These are phyloP conservation scores for Bergia puertoricense DNA, from an alignment of 92 coral and sea anemone genomes.

Conservation along the genomic window DNA sequence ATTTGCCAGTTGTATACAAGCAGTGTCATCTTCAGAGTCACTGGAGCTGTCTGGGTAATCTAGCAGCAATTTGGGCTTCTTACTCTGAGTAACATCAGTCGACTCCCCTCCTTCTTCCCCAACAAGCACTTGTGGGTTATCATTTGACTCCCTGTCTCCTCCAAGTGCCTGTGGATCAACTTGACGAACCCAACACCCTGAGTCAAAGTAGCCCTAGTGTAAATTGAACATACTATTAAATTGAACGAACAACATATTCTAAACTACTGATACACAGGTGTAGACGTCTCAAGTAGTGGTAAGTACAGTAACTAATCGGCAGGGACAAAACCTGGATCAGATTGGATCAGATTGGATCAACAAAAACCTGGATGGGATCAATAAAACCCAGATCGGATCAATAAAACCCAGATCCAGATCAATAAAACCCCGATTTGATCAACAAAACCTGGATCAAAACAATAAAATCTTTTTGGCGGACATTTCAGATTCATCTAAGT, in stretches of 20 bases:
- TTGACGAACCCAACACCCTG: conserved; percentile 97
- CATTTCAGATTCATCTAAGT: too few relatives aligned
- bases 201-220: conserved; percentile 80
- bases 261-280: neutral
- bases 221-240: neutral
- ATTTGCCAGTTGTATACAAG: neutral
- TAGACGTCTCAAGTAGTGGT: too few relatives aligned
- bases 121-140: conserved; percentile 28
- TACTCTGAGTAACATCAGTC: conserved; percentile 9
- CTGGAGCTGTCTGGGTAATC: conserved; percentile 81
- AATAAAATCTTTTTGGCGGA: too few relatives aligned
- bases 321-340: too few relatives aligned
- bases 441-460: too few relatives aligned
- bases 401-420: too few relatives aligned
- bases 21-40: conserved; percentile 74
- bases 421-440: too few relatives aligned
- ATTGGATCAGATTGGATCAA: too few relatives aligned
- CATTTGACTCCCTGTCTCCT: neutral
- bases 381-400: too few relatives aligned
- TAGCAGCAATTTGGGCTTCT: conserved; percentile 40
- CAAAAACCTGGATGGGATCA: too few relatives aligned
- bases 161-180: conserved; percentile 43
- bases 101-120: conserved; percentile 1
- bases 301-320: too few relatives aligned
- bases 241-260: neutral